Conservation (phyloP, 1,140 invertebrate species). For the Lamellibrachia luymesi region DNA sequence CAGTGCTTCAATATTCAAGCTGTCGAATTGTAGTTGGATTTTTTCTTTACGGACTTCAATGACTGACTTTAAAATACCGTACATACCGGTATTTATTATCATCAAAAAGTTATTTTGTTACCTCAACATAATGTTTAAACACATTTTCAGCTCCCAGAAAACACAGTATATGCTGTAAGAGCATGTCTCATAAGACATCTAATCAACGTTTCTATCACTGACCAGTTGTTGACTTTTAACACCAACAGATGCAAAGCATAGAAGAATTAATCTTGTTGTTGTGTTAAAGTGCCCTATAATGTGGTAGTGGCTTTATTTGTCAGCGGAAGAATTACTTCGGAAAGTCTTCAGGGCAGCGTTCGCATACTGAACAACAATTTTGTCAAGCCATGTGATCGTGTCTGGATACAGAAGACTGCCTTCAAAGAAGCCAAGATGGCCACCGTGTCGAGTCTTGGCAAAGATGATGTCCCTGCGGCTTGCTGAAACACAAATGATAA, state of each 20-base stretch:
- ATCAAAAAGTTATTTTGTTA: no score
- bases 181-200: not conserved
- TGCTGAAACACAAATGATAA: conserved; percentile 56
- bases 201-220: not conserved
- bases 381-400: conserved; percentile 86
- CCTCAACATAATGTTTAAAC: no score
- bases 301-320: not conserved
- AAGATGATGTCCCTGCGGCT: conserved; percentile 70
- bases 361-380: conserved; percentile 67
- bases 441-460: conserved; percentile 81
- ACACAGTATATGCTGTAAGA: no score
- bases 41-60: no score
- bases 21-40: not conserved
- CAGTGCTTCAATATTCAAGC: not conserved
- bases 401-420: conserved; percentile 63
- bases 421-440: conserved; percentile 86
- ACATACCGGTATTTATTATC: no score
- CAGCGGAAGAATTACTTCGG: not conserved
- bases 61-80: no score
- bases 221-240: not conserved
- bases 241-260: not conserved
- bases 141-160: no score
- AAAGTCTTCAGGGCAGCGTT: conserved; percentile 39
- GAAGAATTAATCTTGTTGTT: not conserved
- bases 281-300: not conserved